Evolutionary conservation across 64 coral and sea anemone species (phyloP), one percentile per base, ranked within the genome.

Genomic region (Catalaphyllia jardinei): DNA sequence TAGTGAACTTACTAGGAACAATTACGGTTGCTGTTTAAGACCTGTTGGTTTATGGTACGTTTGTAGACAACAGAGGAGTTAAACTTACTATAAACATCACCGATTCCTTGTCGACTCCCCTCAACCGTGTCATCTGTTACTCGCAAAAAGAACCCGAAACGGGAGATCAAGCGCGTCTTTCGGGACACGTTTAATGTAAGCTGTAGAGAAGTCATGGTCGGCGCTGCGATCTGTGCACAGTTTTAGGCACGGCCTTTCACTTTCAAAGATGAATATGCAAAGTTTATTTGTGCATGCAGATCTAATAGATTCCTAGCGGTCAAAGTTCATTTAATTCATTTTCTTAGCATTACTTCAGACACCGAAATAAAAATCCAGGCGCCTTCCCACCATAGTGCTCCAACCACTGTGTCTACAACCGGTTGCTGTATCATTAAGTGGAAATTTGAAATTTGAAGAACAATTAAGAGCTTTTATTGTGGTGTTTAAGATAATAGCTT

Each of bases 81-180:
- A 3, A 60, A 59, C 89, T 82, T 60, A 90, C 89, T 90, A 16
- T 74, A n/a, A 82, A 71, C 51, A 61, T 90, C 89, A 11, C 19
- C 4, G 4, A 31, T 63, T 22, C 31, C 19, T 30, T 75, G 19
- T 38, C 19, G 20, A 29, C 71, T 72, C 22, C 78, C 89, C 51
- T 90, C 79, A 4, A 90, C 67, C 10, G 46, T 22, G 10, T 90
- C 64, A 31, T 83, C 67, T 8, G 69, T 82, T 22, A 90, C 89
- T 74, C 89, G 77, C 52, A 90, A 59, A 10, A 31, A 51, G 29
- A 73, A 90, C 10, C 89, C 89, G 29, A 83, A 39, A 3, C 46
- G 17, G 72, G 77, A 90, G 31, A 82, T 74, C 27, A 90, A 39
- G 9, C 24, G 10, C 6, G 79, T 74, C 29, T 72, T 90, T 6